phyloP scores from a whole-genome alignment of 2,113 vertebrate genomes.

The Lanius ludovicianus region DNA sequence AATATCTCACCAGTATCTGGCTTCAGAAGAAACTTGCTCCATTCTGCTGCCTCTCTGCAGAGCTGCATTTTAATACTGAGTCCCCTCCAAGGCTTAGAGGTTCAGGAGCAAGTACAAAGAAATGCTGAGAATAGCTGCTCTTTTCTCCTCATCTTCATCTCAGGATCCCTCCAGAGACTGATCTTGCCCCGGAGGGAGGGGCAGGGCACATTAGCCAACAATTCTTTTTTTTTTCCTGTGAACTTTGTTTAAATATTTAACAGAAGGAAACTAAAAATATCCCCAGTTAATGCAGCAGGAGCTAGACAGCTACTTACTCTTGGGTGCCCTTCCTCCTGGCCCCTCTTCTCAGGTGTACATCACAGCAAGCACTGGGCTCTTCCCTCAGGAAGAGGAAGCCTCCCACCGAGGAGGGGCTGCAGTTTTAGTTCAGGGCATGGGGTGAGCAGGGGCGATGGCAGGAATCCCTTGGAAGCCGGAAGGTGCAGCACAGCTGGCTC shows the following conservation, averaged over 20 bases:
- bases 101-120: constrained; percentile 48
- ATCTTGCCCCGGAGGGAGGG: constrained; percentile 43
- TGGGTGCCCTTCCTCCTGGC: neutral
- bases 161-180: constrained; percentile 33
- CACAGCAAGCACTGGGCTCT: neutral
- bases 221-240: constrained; percentile 23
- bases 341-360: neutral
- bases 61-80: constrained; percentile 18
- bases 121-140: constrained; percentile 55
- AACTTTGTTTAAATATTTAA: constrained; percentile 74
- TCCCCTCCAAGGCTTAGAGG: neutral
- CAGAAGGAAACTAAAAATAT: constrained; percentile 70
- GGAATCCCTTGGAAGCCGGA: neutral
- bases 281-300: constrained; percentile 48
- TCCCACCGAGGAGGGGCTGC: neutral
- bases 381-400: neutral
- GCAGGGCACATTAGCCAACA: constrained; percentile 53
- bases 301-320: constrained; percentile 22
- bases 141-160: constrained; percentile 55
- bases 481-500: neutral
- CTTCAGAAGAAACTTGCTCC: constrained; percentile 3
- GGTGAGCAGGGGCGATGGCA: neutral
- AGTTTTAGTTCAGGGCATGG: neutral
- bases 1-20: neutral
- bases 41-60: constrained; percentile 17